These are phyloP conservation scores for Caenorhabditis briggsae DNA, from an alignment of 1,140 invertebrate genomes.

Conservation along the genomic window DNA sequence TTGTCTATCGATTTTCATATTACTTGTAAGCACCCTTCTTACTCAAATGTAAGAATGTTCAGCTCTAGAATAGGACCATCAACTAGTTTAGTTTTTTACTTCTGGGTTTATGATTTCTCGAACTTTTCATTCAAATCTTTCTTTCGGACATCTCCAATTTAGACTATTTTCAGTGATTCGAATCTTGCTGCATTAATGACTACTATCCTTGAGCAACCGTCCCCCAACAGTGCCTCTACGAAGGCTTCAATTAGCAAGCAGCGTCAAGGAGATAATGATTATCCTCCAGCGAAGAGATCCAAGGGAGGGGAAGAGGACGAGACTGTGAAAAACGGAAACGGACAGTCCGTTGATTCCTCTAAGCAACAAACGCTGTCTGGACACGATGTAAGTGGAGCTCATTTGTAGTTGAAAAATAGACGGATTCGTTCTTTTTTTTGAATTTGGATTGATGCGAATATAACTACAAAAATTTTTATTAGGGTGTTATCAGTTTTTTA, in stretches of 20 bases:
- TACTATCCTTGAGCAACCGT: slow-evolving; percentile 39
- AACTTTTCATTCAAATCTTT: background rate
- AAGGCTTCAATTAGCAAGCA: background rate
- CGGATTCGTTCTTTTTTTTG: no score
- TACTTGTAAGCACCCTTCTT: no score
- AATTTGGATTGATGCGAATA: no score
- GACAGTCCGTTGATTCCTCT: background rate
- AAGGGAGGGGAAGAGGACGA: background rate
- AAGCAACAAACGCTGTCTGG: slow-evolving; percentile 8
- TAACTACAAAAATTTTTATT: no score
- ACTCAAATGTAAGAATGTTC: no score
- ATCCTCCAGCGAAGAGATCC: slow-evolving; percentile 18
- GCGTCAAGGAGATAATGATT: slow-evolving; percentile 23
- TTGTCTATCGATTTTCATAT: no score
- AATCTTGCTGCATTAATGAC: background rate
- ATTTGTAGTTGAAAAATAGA: no score
- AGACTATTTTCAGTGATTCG: slow-evolving; percentile 12
- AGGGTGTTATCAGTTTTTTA: no score
- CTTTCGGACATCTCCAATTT: background rate
- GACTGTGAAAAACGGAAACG: slow-evolving; percentile 6
- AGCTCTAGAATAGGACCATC: background rate
- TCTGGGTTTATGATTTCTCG: no score
- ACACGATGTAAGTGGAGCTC: background rate
- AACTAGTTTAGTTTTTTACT: background rate
- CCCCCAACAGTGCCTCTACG: background rate